Percentiles rank a stretch among this genome's conserved stretches.
These are phyloP conservation scores for Spodoptera frugiperda DNA, from an alignment of 1,140 invertebrate species.

Conservation along the genomic window DNA sequence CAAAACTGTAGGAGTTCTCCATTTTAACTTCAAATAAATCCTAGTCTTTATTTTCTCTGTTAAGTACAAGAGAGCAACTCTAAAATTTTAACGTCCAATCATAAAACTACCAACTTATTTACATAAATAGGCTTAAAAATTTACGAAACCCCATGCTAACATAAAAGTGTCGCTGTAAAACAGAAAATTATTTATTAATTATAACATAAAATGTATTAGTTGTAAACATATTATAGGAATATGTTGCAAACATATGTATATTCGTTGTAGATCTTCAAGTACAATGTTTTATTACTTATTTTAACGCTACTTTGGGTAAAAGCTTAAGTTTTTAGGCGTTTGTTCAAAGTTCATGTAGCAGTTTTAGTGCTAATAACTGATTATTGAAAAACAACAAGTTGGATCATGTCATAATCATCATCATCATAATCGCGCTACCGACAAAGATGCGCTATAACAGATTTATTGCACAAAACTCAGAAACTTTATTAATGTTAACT, in stretches of 20 bases:
- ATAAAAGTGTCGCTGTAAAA: constrained; percentile 29
- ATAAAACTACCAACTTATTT: constrained; percentile 1
- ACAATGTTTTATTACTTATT: constrained; percentile 35
- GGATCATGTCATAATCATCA: too few relatives aligned
- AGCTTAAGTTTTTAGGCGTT: not conserved
- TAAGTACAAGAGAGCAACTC: too few relatives aligned
- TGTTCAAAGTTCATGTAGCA: not conserved
- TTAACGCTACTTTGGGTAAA: not conserved
- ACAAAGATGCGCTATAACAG: too few relatives aligned
- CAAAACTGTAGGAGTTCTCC: too few relatives aligned
- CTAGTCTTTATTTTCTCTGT: too few relatives aligned
- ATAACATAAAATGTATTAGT: constrained; percentile 18
- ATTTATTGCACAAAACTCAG: constrained; percentile 25
- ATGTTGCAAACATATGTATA: not conserved
- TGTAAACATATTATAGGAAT: constrained; percentile 2
- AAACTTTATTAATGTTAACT: not conserved
- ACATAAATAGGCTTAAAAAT: constrained; percentile 19
- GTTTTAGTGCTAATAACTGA: constrained; percentile 51
- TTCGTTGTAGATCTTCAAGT: constrained; percentile 14
- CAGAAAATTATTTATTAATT: constrained; percentile 39
- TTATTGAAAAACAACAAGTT: constrained; percentile 56
- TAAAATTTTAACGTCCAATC: not conserved
- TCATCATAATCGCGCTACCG: too few relatives aligned
- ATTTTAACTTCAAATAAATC: too few relatives aligned
- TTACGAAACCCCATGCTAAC: not conserved